Evolutionary conservation across 2,797 vertebrate genomes (phyloP), one percentile per base, ranked within the genome.

Genomic region (Notolepis coatsorum): DNA sequence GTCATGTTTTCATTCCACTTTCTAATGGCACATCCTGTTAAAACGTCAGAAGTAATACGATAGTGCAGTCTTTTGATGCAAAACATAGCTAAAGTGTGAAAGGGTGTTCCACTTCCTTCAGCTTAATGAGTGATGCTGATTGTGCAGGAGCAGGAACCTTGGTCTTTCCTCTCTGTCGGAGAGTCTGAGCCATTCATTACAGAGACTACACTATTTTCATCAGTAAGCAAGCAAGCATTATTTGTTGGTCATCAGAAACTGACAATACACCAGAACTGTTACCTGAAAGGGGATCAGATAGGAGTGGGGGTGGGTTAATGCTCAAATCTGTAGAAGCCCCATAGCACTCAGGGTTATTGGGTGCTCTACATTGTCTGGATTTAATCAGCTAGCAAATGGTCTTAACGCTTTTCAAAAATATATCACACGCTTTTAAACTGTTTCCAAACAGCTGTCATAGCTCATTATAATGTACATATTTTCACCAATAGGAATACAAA

Each of bases 71-170:
- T 61, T 31, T 33, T 21, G 7, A 45, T 5, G 35, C 51, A 52
- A 33, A 59, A 63, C 2, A 30, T 49, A 65, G 56, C 78, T 77
- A 57, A 76, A 50, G 42, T 23, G 25, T 50, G 13, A 54, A 73
- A 79, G 66, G 76, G 48, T 54, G 41, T 77, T 79, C 62, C 67
- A 41, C 73, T 89, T 84, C 81, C 80, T 73, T 52, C 21, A 1
- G 37, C 58, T 59, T 62, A 79, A 75, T 81, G 73, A 88, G 50
- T 23, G 71, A 89, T 53, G 73, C 21, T 8, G 68, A 87, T 87
- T 91, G 84, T 81, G 82, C 66, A 31, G 24, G 62, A 57, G 58
- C 80, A 81, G 86, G 79, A 66, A 87, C 82, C 82, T 55, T 53
- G 52, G 71, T 65, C 74, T 77, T 88, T 89, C 86, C 83, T 80